phyloP scores from a whole-genome alignment of 2,888 invertebrate genomes.

The Oscheius sp. region DNA sequence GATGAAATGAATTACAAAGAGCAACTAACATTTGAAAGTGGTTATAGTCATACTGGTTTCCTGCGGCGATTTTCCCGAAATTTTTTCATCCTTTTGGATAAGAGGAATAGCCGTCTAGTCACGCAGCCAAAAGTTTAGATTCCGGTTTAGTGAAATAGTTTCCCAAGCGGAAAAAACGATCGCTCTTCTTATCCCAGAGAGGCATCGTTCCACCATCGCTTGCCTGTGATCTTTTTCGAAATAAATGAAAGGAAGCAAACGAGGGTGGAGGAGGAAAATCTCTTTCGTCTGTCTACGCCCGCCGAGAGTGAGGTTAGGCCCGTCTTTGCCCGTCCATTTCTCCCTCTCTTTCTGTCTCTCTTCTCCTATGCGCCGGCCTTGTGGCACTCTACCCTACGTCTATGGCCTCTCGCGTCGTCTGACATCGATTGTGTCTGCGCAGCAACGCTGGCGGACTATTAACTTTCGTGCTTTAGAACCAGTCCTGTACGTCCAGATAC shows the following conservation, averaged over 20 bases:
- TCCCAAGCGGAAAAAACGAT: not conserved
- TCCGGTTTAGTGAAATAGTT: not conserved
- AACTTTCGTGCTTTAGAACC: constrained; percentile 33
- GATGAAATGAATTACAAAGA: constrained; percentile 16
- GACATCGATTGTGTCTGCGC: constrained; percentile 30
- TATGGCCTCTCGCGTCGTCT: constrained; percentile 25
- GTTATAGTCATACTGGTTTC: too few relatives aligned
- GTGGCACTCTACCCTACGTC: constrained; percentile 29
- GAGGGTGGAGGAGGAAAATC: constrained; percentile 3
- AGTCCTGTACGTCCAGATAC: constrained; percentile 19
- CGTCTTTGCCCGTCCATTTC: constrained; percentile 16
- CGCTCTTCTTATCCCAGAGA: not conserved
- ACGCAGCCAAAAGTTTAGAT: too few relatives aligned
- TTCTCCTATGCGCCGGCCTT: constrained; percentile 7
- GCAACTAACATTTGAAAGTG: not conserved
- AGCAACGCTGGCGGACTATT: constrained; percentile 30
- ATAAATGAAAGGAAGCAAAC: not conserved
- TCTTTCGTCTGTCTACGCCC: not conserved
- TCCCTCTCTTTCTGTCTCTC: constrained; percentile 9
- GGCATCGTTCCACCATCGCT: not conserved
- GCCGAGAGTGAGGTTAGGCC: constrained; percentile 11
- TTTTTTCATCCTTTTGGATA: too few relatives aligned
- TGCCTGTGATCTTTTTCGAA: not conserved
- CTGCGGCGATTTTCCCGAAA: too few relatives aligned
- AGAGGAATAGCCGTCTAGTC: too few relatives aligned